Base-by-base conservation (phyloP, 2,797 vertebrate species). In the Cirrhinus mrigala region DNA sequence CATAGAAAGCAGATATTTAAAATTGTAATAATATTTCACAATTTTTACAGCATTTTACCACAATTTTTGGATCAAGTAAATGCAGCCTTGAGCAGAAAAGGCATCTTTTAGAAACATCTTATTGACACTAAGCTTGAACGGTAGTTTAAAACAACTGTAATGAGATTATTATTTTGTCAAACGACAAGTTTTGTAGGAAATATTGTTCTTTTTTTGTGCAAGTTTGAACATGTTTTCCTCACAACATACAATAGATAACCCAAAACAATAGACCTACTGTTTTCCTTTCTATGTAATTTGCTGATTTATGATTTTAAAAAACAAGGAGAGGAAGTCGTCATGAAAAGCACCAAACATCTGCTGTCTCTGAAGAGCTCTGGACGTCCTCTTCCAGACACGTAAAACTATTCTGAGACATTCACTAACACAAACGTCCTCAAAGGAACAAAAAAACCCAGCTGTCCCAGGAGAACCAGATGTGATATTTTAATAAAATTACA, bases 231-330 rank as follows among this genome's bases (percentile, higher is more conserved):
- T 7, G 40, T 15, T 71, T 46, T 33, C 9, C 48, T 54, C 5
- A 58, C 52, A 40, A 40, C 14, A 24, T 5, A 58, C 22, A 60
- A 60, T 1, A 78, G 76, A 40, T 37, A n/a, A 76, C 33, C 22
- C 1, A 2, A 40, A 37, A 76, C 74, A 56, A n/a, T n/a, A 77
- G 74, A 2, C 6, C 74, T 2, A 3, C 37, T 20, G 79, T 8
- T 81, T 71, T 44, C 2, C 16, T 60, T 46, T 71, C 54, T 1
- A 81, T 18, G 27, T 18, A 33, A 81, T 24, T 62, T 79, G 77
- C 77, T 79, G 77, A 66, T 46, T 9, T 7, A 24, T 71, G 5
- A 58, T 56, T 74, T 40, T 64, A 16, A 14, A 33, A 33, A 16
- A 37, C 15, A 22, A 48, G 70, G 4, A 62, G 70, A 82, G 22